Base-by-base conservation (phyloP, 2,113 vertebrate species). In the Apeltes quadracus region DNA sequence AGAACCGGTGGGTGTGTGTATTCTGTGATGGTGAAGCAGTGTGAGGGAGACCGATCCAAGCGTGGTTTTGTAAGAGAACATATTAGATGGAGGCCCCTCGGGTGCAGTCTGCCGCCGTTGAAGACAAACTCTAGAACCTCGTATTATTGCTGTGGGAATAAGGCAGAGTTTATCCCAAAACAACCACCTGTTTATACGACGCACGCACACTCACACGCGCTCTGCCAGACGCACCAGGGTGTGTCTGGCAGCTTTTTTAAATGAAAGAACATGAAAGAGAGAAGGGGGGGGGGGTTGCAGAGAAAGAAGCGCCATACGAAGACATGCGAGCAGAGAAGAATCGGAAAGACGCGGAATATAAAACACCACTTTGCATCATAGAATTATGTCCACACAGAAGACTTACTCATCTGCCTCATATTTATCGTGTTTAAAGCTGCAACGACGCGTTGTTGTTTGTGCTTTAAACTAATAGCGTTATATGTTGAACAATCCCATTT, bases 211-310 rank as follows among this genome's bases (percentile, higher is more conserved):
- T 25, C 22, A 10, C 22, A 57, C n/a, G n/a, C n/a, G n/a, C n/a
- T n/a, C n/a, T n/a, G n/a, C n/a, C n/a, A n/a, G n/a, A n/a, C n/a
- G n/a, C n/a, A n/a, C n/a, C n/a, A n/a, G n/a, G 83, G 82, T 78
- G 85, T 79, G 79, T 79, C 84, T 73, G 32, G 3, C 23, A 79
- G 76, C 78, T 82, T 63, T 79, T 87, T 89, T 77, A 67, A 82
- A 86, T 75, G 71, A 82, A 81, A 71, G 79, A 75, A 84, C 82
- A 84, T 88, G 55, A 88, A 85, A 77, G 72, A 36, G 32, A 43
- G 39, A 46, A 29, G 29, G 14, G 10, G 69, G 55, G 23, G 29
- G 14, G 10, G 69, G 55, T 34, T 16, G 50, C 59, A 32, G 39
- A 46, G 77, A 61, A 38, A 2, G 68, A 73, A 51, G 72, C 36